phyloP scores from a whole-genome alignment of 2,888 invertebrate species.

The Philereme vetulata region DNA sequence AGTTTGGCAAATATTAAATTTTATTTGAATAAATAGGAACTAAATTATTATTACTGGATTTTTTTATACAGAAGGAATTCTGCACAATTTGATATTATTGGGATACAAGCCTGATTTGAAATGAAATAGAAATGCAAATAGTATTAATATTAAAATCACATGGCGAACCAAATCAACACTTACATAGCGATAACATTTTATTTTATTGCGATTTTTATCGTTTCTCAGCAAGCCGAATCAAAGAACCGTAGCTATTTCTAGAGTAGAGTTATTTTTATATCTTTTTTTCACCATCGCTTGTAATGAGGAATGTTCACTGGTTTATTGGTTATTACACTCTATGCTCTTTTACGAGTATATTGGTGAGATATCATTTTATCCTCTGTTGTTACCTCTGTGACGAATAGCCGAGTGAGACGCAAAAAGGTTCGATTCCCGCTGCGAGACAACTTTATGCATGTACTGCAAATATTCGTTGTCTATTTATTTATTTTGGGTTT shows the following conservation, averaged over 20 bases:
- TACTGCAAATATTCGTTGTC: too few relatives aligned
- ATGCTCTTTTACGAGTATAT: slow-evolving; percentile 40
- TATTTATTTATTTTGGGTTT: too few relatives aligned
- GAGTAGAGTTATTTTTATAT: slow-evolving; percentile 43
- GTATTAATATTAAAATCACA: slow-evolving; percentile 54
- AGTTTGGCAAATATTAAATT: too few relatives aligned
- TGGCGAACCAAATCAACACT: slow-evolving; percentile 20
- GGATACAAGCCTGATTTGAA: too few relatives aligned
- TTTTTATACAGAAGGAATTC: too few relatives aligned
- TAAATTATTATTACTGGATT: too few relatives aligned
- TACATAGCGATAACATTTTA: slow-evolving; percentile 43
- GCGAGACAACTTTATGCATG: too few relatives aligned
- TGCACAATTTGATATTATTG: too few relatives aligned
- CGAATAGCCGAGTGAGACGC: too few relatives aligned
- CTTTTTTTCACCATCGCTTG: slow-evolving; percentile 32
- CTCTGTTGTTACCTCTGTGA: too few relatives aligned
- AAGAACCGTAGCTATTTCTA: slow-evolving; percentile 52
- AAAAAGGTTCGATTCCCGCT: too few relatives aligned
- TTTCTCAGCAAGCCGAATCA: slow-evolving; percentile 50
- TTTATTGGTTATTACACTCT: slow-evolving; percentile 45
- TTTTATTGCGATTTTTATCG: slow-evolving; percentile 57
- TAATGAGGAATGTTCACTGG: slow-evolving; percentile 47
- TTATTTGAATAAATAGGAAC: too few relatives aligned
- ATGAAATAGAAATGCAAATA: background rate
- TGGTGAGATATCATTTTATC: slow-evolving; percentile 50